Conservation (phyloP, 2,888 invertebrate species). For the Tortrix viridana region DNA sequence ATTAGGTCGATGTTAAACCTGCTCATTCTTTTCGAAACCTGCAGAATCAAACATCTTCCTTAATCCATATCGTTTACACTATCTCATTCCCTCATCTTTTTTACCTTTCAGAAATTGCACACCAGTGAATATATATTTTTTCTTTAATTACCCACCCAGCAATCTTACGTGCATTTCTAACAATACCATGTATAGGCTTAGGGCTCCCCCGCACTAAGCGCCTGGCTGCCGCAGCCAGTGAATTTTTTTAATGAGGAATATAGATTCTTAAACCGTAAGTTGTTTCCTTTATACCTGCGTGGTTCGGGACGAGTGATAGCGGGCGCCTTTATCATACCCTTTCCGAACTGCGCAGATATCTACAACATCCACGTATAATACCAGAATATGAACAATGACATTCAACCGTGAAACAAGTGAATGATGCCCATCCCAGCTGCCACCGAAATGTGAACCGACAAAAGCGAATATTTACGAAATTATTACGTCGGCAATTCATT, state of each 20-base stretch:
- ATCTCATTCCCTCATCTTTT: neutral
- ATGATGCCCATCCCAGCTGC: constrained; percentile 25
- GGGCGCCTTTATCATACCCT: constrained; percentile 6
- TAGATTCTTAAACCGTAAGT: no score
- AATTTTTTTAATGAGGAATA: no score
- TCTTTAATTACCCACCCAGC: neutral
- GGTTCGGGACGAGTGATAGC: neutral
- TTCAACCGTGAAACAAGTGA: constrained; percentile 19
- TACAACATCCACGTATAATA: constrained; percentile 9
- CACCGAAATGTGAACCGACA: constrained; percentile 29
- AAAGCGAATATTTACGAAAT: constrained; percentile 50
- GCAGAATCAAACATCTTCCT: neutral
- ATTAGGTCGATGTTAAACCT: neutral
- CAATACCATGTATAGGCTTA: constrained; percentile 1
- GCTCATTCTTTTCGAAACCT: neutral
- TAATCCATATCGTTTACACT: neutral
- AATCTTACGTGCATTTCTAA: neutral
- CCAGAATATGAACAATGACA: constrained; percentile 16
- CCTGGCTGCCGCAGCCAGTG: no score
- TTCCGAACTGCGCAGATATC: neutral
- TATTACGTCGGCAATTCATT: constrained; percentile 70
- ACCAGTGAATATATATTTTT: neutral
- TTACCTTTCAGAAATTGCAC: neutral
- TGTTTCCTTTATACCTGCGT: neutral
- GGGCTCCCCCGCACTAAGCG: no score